Conservation (phyloP, 2,113 vertebrate species). For the Tachysurus fulvidraco region DNA sequence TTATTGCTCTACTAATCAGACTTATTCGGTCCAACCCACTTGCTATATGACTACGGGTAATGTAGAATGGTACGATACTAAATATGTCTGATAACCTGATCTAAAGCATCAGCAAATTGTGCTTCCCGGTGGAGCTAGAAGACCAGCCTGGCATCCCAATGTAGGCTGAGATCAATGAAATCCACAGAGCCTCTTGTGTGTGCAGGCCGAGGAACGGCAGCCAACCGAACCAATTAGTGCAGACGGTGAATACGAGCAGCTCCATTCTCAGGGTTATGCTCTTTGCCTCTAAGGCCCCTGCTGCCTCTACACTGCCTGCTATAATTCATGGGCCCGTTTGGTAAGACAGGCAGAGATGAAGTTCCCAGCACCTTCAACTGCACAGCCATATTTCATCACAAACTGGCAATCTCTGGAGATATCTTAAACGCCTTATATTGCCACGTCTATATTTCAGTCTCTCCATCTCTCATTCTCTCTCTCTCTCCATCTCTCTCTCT, state of each 20-base stretch:
- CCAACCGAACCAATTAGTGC: slow-evolving; percentile 56
- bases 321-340: slow-evolving; percentile 74
- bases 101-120: background rate
- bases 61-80: background rate
- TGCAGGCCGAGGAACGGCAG: slow-evolving; percentile 39
- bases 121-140: background rate
- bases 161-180: slow-evolving; percentile 29
- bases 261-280: slow-evolving; percentile 51
- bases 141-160: background rate
- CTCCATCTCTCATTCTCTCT: slow-evolving; percentile 29
- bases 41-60: background rate
- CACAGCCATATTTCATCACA: slow-evolving; percentile 77
- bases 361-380: slow-evolving; percentile 65
- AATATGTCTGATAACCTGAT: background rate
- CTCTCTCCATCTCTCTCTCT: slow-evolving; percentile 41
- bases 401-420: slow-evolving; percentile 71
- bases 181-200: slow-evolving; percentile 38
- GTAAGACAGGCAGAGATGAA: slow-evolving; percentile 70
- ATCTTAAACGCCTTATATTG: slow-evolving; percentile 75
- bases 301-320: slow-evolving; percentile 60
- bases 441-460: slow-evolving; percentile 53
- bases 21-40: background rate
- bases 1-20: background rate
- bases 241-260: slow-evolving; percentile 47
- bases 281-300: slow-evolving; percentile 60